Percentiles rank a stretch among this genome's conserved stretches.
These are phyloP conservation scores for Knipowitschia caucasica DNA, from an alignment of 2,797 vertebrate species.

Conservation along the genomic window DNA sequence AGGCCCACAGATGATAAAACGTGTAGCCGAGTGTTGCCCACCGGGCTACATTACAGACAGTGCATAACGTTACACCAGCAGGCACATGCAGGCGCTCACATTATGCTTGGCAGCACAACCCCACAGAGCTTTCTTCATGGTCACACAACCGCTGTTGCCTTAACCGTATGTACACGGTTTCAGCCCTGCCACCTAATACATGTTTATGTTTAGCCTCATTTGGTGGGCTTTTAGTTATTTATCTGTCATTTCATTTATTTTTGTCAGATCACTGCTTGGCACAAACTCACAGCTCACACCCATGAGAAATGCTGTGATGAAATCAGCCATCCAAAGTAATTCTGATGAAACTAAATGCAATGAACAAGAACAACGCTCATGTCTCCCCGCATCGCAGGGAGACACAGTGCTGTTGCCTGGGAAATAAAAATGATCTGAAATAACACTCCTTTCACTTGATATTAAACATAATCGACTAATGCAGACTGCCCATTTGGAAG, in stretches of 20 bases:
- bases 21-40: background rate
- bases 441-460: conserved; percentile 13
- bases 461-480: conserved; percentile 8
- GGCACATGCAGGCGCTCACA: background rate
- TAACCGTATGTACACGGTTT: background rate
- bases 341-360: conserved; percentile 61
- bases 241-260: conserved; percentile 20
- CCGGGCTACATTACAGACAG: background rate
- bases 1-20: background rate
- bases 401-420: background rate
- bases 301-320: conserved; percentile 41
- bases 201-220: conserved; percentile 12
- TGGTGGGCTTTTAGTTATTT: conserved; percentile 5
- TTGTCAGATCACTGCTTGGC: background rate
- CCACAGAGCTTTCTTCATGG: background rate
- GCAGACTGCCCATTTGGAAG: background rate
- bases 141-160: background rate
- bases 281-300: background rate
- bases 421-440: conserved; percentile 6
- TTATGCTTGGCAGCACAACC: background rate
- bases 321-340: conserved; percentile 36
- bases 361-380: conserved; percentile 30
- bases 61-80: background rate
- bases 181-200: conserved; percentile 14
- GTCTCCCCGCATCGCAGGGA: conserved; percentile 7